Conservation (phyloP, 2,888 invertebrate species). For the Nomada ferruginata region DNA sequence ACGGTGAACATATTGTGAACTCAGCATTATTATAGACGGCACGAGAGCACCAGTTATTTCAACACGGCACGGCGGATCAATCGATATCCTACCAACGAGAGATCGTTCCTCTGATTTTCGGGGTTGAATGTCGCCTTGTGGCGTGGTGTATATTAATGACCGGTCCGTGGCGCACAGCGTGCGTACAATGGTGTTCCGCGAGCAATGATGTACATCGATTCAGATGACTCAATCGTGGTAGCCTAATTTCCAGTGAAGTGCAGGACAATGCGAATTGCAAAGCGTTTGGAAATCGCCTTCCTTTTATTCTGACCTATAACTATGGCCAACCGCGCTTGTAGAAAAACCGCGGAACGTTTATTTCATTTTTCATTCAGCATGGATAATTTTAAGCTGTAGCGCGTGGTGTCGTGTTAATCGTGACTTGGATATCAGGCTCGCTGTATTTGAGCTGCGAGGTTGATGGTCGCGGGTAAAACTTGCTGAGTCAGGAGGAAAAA, state of each 20-base stretch:
- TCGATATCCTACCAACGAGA: slow-evolving; percentile 55
- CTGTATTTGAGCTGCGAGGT: not conserved
- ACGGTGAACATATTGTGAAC: slow-evolving; percentile 11
- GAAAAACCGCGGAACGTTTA: not conserved
- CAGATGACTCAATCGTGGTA: slow-evolving; percentile 78
- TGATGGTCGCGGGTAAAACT: not conserved
- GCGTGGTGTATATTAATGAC: slow-evolving; percentile 71
- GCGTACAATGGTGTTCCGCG: slow-evolving; percentile 68
- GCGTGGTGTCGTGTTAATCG: not conserved
- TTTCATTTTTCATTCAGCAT: not conserved
- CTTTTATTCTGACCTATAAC: too few relatives aligned
- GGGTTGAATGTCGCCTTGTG: slow-evolving; percentile 63
- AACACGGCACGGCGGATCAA: slow-evolving; percentile 33
- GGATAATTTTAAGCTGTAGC: not conserved
- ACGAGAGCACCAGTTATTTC: slow-evolving; percentile 36
- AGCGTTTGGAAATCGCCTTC: not conserved
- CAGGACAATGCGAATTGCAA: slow-evolving; percentile 17
- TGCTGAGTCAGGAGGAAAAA: not conserved
- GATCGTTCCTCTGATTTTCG: slow-evolving; percentile 70
- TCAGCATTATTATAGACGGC: slow-evolving; percentile 22
- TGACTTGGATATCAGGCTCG: too few relatives aligned
- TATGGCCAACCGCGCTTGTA: not conserved
- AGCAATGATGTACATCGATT: slow-evolving; percentile 77
- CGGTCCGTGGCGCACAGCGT: slow-evolving; percentile 49
- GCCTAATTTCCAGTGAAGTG: slow-evolving; percentile 46